Conservation (phyloP, 2,113 vertebrate species). For the Otocyon megalotis region DNA sequence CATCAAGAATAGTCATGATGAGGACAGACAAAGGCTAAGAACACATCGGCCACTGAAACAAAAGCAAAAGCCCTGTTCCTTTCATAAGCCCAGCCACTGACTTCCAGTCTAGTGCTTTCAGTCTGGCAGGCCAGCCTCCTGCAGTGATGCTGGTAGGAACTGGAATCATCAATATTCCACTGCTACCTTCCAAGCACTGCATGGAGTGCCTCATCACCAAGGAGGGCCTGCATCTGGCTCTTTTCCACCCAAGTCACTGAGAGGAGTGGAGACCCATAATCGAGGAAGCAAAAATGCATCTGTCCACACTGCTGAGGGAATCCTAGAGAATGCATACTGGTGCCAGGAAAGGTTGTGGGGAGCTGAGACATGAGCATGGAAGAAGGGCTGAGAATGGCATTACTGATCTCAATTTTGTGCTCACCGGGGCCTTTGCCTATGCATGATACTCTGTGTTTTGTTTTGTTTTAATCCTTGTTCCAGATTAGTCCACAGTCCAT, state of each 20-base stretch:
- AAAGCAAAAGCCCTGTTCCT: background rate
- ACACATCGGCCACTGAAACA: background rate
- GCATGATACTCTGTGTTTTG: background rate
- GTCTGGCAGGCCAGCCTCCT: background rate
- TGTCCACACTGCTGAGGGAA: background rate
- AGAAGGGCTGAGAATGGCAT: background rate
- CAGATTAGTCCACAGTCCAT: background rate
- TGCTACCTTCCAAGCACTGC: background rate
- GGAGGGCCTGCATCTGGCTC: conserved; percentile 32
- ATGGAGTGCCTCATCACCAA: background rate
- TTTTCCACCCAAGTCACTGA: background rate
- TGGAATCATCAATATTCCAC: background rate
- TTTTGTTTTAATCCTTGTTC: background rate
- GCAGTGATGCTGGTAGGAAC: background rate
- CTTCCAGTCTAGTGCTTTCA: background rate
- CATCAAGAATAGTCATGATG: background rate
- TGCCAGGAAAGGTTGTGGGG: background rate
- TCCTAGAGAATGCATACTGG: background rate
- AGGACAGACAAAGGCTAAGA: background rate
- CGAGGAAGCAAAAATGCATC: background rate
- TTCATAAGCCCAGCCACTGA: background rate
- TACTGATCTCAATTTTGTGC: background rate
- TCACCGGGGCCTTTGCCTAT: background rate
- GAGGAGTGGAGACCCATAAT: background rate
- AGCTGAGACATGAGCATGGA: background rate